These are phyloP conservation scores for Tricholauxania praeusta DNA, from an alignment of 2,888 invertebrate species.

Conservation along the genomic window DNA sequence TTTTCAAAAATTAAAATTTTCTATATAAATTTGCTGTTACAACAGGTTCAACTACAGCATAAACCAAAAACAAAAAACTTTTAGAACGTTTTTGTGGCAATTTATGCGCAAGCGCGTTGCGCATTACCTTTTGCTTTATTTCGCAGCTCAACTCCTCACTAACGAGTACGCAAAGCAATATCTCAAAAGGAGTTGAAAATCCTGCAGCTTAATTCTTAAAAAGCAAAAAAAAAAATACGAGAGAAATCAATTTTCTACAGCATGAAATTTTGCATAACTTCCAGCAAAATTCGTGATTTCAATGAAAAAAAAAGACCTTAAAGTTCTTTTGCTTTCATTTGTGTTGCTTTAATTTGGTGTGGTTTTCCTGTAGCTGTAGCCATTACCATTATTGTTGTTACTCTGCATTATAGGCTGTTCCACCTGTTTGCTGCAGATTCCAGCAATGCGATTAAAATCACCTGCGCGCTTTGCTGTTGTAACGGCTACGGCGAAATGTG, in stretches of 20 bases:
- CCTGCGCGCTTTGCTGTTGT: conserved; percentile 54
- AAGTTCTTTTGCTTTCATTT: conserved; percentile 34
- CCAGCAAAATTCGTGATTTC: conserved; percentile 51
- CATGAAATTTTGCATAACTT: conserved; percentile 48
- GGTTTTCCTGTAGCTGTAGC: conserved; percentile 11
- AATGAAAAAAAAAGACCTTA: conserved; percentile 25
- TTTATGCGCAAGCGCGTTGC: conserved; percentile 57
- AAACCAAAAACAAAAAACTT: not conserved
- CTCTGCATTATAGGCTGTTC: conserved; percentile 37
- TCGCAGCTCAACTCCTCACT: not conserved
- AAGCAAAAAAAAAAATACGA: conserved; percentile 21
- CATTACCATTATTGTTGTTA: conserved; percentile 17
- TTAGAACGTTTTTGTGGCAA: conserved; percentile 37
- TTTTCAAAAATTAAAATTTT: not conserved
- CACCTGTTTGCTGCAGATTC: conserved; percentile 66
- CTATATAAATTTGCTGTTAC: conserved; percentile 34
- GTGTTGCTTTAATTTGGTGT: conserved; percentile 18
- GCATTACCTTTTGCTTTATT: conserved; percentile 27
- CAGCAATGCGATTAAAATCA: conserved; percentile 66
- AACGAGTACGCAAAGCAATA: conserved; percentile 10
- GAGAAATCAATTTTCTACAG: conserved; percentile 33
- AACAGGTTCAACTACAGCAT: conserved; percentile 44
- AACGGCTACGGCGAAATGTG: conserved; percentile 40
- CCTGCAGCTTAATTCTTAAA: conserved; percentile 16
- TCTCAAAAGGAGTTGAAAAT: conserved; percentile 24